Conservation (phyloP, 2,888 invertebrate species). For the Sphaerophoria taeniata region DNA sequence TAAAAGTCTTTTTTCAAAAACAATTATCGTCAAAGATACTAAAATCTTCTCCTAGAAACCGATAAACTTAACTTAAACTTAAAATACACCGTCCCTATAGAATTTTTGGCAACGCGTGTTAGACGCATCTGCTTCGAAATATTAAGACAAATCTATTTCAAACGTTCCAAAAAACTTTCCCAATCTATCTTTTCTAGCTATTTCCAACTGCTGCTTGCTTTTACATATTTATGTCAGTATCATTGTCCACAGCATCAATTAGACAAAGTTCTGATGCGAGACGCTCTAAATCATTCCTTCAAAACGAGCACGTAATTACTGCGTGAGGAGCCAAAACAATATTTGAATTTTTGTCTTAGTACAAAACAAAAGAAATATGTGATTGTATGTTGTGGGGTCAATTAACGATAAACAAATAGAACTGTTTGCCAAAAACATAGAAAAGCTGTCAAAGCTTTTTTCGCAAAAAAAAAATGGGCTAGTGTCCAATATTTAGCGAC, state of each 20-base stretch:
- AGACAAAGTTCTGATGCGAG: constrained; percentile 11
- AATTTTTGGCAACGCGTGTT: constrained; percentile 14
- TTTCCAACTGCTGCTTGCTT: too few relatives aligned
- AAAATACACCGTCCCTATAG: constrained; percentile 2
- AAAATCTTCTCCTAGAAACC: background rate
- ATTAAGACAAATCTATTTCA: constrained; percentile 9
- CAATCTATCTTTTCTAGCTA: background rate
- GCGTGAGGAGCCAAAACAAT: constrained; percentile 1
- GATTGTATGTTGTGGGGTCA: constrained; percentile 43
- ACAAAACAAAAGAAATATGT: constrained; percentile 9
- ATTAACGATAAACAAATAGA: constrained; percentile 27
- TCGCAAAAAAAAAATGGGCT: constrained; percentile 33
- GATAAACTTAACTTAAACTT: background rate
- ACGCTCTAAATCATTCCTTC: background rate
- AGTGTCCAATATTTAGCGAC: constrained; percentile 47
- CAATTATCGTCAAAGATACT: background rate
- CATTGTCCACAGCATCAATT: constrained; percentile 26
- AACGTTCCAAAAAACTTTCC: background rate
- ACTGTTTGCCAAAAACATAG: constrained; percentile 51
- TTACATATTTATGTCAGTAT: constrained; percentile 2
- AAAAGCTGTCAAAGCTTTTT: constrained; percentile 41
- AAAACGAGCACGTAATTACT: constrained; percentile 12
- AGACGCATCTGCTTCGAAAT: constrained; percentile 16
- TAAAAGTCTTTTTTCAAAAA: background rate
- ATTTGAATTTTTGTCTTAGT: background rate